A percentile compares a stretch with the other conserved stretches of the same genome.
Conservation (phyloP, 2,113 vertebrate genomes). For the Azemiops feae region DNA sequence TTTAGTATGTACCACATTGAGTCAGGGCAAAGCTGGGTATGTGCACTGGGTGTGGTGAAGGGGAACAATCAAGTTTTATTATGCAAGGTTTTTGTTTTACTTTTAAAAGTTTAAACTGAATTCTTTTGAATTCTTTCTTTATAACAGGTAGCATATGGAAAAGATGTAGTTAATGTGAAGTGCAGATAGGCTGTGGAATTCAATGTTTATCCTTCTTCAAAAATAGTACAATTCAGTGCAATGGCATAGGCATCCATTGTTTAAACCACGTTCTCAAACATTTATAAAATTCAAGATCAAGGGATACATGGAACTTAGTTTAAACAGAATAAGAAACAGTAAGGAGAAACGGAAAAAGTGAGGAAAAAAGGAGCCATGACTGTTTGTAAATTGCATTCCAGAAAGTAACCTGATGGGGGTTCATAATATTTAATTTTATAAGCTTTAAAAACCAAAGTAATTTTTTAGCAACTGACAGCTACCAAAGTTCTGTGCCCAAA, state of each 20-base stretch:
- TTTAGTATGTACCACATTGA: neutral
- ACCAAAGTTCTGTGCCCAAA: neutral
- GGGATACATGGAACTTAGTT: neutral
- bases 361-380: neutral
- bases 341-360: neutral
- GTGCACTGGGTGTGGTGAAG: neutral
- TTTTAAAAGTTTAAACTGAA: neutral
- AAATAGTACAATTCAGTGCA: neutral
- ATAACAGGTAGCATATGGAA: neutral
- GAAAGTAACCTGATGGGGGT: neutral
- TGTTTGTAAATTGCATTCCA: neutral
- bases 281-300: neutral
- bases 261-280: neutral
- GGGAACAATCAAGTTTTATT: neutral
- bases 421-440: neutral
- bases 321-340: neutral
- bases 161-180: neutral
- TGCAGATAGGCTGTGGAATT: neutral
- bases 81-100: neutral
- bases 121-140: neutral
- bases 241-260: neutral
- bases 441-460: neutral
- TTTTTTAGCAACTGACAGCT: neutral
- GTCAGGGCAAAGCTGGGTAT: neutral
- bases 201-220: neutral